A percentile compares a stretch with the other conserved stretches of the same genome.
phyloP scores from a whole-genome alignment of 2,888 invertebrate species.

The Phortica magna region DNA sequence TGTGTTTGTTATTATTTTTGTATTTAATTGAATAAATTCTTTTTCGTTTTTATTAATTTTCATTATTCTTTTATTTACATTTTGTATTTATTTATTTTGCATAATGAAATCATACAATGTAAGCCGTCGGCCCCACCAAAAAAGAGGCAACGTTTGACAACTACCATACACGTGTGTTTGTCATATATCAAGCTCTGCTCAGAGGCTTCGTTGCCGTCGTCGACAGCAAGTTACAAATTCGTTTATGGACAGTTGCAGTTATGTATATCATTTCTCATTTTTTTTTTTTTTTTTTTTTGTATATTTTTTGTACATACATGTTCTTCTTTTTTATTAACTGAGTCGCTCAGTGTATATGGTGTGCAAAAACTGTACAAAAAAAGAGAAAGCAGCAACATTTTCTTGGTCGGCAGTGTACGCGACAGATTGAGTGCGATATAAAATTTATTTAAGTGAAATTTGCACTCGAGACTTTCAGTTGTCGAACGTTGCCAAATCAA shows the following conservation, averaged over 20 bases:
- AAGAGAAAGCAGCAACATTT: neutral
- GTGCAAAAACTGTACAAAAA: neutral
- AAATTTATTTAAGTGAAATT: slow-evolving; percentile 64
- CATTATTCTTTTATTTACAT: slow-evolving; percentile 48
- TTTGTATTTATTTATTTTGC: slow-evolving; percentile 43
- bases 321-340: too few species aligned
- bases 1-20: neutral
- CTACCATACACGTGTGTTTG: too few species aligned
- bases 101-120: slow-evolving; percentile 50
- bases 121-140: slow-evolving; percentile 29
- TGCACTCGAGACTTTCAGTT: slow-evolving; percentile 43
- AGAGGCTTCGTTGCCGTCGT: slow-evolving; percentile 11
- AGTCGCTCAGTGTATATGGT: too few species aligned
- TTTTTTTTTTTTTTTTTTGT: slow-evolving; percentile 1
- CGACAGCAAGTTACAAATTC: slow-evolving; percentile 58
- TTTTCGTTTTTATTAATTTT: neutral
- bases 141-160: too few species aligned
- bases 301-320: too few species aligned
- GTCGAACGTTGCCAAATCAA: neutral
- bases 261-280: slow-evolving; percentile 26
- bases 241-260: slow-evolving; percentile 43
- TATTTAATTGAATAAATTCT: neutral
- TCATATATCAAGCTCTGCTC: too few species aligned
- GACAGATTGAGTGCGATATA: slow-evolving; percentile 66
- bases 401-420: slow-evolving; percentile 19